Evolutionary conservation across 2,888 invertebrate species (phyloP).

Genomic region (Cosmia pyralina): DNA sequence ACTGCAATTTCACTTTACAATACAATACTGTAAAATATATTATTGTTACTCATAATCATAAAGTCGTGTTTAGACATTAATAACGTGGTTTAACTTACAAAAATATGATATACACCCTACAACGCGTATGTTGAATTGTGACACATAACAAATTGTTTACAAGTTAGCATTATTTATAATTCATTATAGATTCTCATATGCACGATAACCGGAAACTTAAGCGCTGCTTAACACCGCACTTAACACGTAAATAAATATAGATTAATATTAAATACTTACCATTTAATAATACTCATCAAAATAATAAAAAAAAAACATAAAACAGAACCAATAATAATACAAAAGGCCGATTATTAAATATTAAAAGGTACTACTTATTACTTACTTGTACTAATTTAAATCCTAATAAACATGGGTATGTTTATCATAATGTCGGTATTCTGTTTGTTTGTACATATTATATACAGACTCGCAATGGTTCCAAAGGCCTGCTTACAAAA

Average conservation of each 20-base stretch:
- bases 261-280: neutral
- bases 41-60: neutral
- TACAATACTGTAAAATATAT: neutral
- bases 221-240: neutral
- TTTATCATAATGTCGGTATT: neutral
- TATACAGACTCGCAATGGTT: constrained; percentile 5
- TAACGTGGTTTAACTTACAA: neutral
- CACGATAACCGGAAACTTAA: neutral
- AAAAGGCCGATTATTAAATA: neutral
- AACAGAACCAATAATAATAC: neutral
- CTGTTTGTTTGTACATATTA: constrained; percentile 19
- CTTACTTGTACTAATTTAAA: constrained; percentile 6
- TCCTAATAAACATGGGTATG: neutral
- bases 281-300: neutral
- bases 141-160: constrained; percentile 19
- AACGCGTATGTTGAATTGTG: neutral
- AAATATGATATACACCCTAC: neutral
- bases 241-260: neutral
- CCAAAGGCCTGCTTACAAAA: constrained; percentile 74
- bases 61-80: neutral
- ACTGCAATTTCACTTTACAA: constrained; percentile 9
- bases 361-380: neutral
- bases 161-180: constrained; percentile 2
- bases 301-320: neutral
- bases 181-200: constrained; percentile 6